Evolutionary conservation across 2,888 invertebrate species (phyloP).

Genomic region (Adelphocoris suturalis): DNA sequence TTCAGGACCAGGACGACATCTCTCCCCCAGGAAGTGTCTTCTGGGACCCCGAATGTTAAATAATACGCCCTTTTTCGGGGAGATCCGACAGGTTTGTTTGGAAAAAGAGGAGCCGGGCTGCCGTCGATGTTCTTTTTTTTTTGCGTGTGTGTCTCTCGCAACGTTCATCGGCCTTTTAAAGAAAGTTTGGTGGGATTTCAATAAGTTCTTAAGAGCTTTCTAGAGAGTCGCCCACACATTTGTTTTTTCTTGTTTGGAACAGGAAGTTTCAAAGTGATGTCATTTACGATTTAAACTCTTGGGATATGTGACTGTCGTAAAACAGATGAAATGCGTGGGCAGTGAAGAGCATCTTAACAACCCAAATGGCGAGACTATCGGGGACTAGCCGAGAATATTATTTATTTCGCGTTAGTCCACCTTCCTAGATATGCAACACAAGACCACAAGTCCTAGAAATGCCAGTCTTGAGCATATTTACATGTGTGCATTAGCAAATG

Average conservation of each 20-base stretch:
- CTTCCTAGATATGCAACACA: too few relatives aligned
- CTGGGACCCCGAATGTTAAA: neutral
- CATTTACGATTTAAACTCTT: too few relatives aligned
- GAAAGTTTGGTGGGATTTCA: neutral
- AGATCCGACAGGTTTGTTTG: slow-evolving; percentile 7
- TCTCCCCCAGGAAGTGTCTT: slow-evolving; percentile 37
- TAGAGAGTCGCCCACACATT: neutral
- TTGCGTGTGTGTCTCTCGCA: too few relatives aligned
- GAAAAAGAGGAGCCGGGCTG: neutral
- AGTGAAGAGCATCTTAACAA: too few relatives aligned
- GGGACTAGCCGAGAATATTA: too few relatives aligned
- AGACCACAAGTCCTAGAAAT: too few relatives aligned
- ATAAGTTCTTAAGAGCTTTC: neutral
- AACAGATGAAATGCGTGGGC: too few relatives aligned
- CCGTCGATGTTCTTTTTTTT: neutral
- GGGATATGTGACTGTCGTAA: too few relatives aligned
- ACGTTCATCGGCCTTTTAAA: slow-evolving; percentile 1
- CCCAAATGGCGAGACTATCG: too few relatives aligned
- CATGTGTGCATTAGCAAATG: too few relatives aligned
- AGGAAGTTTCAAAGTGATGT: neutral
- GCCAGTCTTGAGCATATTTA: too few relatives aligned
- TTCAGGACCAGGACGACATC: neutral
- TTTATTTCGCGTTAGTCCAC: too few relatives aligned
- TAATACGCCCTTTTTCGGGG: slow-evolving; percentile 22
- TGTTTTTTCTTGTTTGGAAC: neutral